Evolutionary conservation across 1,140 invertebrate species (phyloP), one percentile per base, ranked within the genome.

Genomic region (Samia ricini): DNA sequence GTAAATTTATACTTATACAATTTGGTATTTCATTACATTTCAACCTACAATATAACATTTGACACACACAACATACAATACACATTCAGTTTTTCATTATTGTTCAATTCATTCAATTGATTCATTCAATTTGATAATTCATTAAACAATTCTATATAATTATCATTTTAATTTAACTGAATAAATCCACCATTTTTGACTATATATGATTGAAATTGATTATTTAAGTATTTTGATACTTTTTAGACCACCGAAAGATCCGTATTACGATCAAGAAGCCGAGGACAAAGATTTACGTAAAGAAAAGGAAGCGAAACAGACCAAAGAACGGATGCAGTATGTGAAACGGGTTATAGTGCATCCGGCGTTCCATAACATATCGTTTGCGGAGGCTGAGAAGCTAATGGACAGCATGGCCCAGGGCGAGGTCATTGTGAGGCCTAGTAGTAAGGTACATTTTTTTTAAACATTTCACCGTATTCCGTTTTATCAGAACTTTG

Each of bases 281-380:
- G 98, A 99, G 90, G 94, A 96, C 57, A 94, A 94, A 60, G 97
- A 98, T 72, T 91, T 92, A 1, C 93, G 95, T 55, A 93, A 93
- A 51, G 96, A 97, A 72, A 94, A 95, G 59, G 96, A 98, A 55
- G 93, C 94, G 5, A 97, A 96, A 72, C 96, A 97, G 77, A 89
- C 94, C 4, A 95, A 96, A 79, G 92, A 95, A 75, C 89, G 95
- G 42, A 94, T 95, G 85, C 96, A 95, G 51, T 98, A 96, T 83
- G 95, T 98, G 0, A 99, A 99, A 74, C 92, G 99, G 6, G 98
- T 99, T 0, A 99, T 99, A 61, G 96, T 98, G 18, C 99, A 99
- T 92, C 98, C 98, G 0, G 95, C 96, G 0, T 99, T 99, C 91
- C 96, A 99, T 71, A 99, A 99, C 83, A 98, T 99, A 66, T 96